Evolutionary conservation across 92 coral and sea anemone genomes (phyloP).

Genomic region (Palythoa caribaeorum): DNA sequence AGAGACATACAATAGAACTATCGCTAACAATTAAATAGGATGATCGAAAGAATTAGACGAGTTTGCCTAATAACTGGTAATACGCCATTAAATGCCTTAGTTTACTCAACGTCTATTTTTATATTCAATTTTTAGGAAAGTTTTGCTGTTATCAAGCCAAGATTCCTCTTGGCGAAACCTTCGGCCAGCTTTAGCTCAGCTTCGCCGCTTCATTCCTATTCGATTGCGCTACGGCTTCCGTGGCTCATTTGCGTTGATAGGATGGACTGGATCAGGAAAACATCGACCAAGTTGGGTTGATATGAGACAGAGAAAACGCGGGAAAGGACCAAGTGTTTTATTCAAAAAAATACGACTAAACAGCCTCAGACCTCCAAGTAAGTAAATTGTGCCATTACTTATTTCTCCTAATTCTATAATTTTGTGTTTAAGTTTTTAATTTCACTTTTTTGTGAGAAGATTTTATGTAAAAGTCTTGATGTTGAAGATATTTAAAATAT

Average conservation of each 20-base stretch:
- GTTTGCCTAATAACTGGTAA: background rate
- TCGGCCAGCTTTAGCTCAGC: constrained; percentile 6
- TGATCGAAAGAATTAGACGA: background rate
- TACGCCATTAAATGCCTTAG: background rate
- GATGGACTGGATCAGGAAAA: constrained; percentile 34
- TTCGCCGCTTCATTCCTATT: constrained; percentile 9
- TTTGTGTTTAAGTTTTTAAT: no score
- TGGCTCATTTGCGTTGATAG: constrained; percentile 39
- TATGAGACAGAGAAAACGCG: background rate
- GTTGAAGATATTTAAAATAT: no score
- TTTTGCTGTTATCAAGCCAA: constrained; percentile 31
- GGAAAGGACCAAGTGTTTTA: constrained; percentile 24
- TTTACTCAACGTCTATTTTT: background rate
- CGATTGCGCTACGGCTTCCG: constrained; percentile 10
- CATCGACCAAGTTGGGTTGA: constrained; percentile 38
- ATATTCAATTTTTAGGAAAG: background rate
- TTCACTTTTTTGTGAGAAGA: no score
- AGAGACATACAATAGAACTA: no score
- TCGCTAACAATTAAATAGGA: no score
- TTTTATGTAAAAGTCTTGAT: no score
- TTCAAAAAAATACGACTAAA: constrained; percentile 35
- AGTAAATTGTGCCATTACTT: background rate
- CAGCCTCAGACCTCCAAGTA: constrained; percentile 40
- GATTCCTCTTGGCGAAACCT: constrained; percentile 15
- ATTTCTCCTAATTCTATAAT: no score